phyloP scores from a whole-genome alignment of 2,888 invertebrate species.

The Kuschelorhynchus macadamiae region DNA sequence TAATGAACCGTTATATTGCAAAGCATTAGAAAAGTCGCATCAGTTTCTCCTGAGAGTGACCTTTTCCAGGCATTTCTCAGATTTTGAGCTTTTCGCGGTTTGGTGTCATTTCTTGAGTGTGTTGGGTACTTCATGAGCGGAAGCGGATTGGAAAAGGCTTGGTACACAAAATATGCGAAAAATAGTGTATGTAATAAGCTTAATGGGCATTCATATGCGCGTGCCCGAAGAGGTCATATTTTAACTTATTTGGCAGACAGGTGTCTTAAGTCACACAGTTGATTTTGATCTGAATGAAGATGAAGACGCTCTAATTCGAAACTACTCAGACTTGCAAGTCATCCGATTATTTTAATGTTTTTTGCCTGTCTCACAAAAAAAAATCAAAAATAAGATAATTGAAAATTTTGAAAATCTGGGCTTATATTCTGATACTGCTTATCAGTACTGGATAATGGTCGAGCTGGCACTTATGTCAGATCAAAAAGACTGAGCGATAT shows the following conservation, averaged over 20 bases:
- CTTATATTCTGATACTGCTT: not conserved
- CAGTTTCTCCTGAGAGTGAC: not conserved
- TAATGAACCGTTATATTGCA: not conserved
- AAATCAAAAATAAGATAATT: conserved; percentile 1
- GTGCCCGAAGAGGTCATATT: conserved; percentile 5
- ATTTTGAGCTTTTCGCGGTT: not conserved
- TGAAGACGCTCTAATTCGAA: not conserved
- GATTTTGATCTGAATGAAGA: not conserved
- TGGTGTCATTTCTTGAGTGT: not conserved
- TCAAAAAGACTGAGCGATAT: conserved; percentile 3
- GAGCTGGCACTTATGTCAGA: not conserved
- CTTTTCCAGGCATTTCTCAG: not conserved
- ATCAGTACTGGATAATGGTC: conserved; percentile 7
- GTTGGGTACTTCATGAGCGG: conserved; percentile 5
- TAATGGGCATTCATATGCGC: conserved; percentile 6
- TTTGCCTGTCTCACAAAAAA: not conserved
- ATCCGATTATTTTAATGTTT: not conserved
- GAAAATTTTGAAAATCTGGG: not conserved
- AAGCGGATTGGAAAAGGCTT: conserved; percentile 1
- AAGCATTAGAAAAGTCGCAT: not conserved
- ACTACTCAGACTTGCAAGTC: not conserved
- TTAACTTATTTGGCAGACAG: conserved; percentile 1
- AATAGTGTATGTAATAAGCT: conserved; percentile 5
- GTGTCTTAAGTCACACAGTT: not conserved
- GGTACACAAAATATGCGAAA: not conserved